Percentiles rank a stretch among this genome's conserved stretches.
Conservation (phyloP, 2,888 invertebrate genomes). For the Sturmia bella region DNA sequence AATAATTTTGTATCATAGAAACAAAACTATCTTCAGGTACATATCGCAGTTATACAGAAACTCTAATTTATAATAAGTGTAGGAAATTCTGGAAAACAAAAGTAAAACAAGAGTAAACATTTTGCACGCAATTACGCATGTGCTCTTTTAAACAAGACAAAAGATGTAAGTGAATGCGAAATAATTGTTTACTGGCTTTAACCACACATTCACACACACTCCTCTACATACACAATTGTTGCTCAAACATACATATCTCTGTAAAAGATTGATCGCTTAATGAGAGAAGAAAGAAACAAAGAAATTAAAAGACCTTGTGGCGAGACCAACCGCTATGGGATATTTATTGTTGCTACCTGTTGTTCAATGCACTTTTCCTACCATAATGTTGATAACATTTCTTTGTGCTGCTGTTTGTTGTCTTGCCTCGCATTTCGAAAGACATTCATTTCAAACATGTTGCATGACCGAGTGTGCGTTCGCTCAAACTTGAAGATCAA, state of each 20-base stretch:
- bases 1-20: too few relatives aligned
- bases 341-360: constrained; percentile 42
- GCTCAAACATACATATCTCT: constrained; percentile 36
- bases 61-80: too few relatives aligned
- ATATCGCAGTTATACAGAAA: too few relatives aligned
- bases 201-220: constrained; percentile 19
- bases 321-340: constrained; percentile 32
- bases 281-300: constrained; percentile 33
- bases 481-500: constrained; percentile 30
- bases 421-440: constrained; percentile 17
- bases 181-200: constrained; percentile 46
- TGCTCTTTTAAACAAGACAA: constrained; percentile 58
- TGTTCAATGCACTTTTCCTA: constrained; percentile 44
- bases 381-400: constrained; percentile 35
- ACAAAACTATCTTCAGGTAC: too few relatives aligned
- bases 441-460: constrained; percentile 58
- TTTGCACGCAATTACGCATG: constrained; percentile 67
- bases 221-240: neutral
- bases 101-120: constrained; percentile 57
- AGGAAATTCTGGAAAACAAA: too few relatives aligned
- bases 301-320: constrained; percentile 50
- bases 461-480: constrained; percentile 27
- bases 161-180: constrained; percentile 12
- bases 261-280: neutral
- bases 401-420: constrained; percentile 40